A percentile compares a stretch with the other conserved stretches of the same genome.
These are phyloP conservation scores for Cinclus mexicanus DNA, from an alignment of 2,113 vertebrate species.

Conservation along the genomic window DNA sequence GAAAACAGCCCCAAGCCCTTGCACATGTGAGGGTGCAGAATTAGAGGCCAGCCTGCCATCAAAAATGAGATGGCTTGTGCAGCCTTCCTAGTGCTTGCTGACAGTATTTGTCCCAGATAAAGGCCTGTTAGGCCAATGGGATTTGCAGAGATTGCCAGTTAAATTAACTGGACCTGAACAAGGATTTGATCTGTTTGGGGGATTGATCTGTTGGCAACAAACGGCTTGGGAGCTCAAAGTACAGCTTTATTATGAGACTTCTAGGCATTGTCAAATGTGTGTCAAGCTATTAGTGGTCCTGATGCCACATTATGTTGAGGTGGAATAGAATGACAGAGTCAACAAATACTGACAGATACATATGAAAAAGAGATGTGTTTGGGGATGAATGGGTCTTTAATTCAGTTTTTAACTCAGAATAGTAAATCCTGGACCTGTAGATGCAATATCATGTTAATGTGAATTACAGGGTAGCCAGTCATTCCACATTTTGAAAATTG, in stretches of 20 bases:
- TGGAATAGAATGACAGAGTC: neutral
- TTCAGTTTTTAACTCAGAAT: neutral
- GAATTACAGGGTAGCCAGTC: neutral
- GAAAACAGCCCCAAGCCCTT: neutral
- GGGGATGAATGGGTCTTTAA: neutral
- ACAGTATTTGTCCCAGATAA: neutral
- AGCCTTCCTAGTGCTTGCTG: neutral
- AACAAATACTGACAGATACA: neutral
- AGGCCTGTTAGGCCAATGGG: neutral
- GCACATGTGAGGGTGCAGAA: neutral
- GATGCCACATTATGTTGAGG: neutral
- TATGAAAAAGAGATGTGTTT: neutral
- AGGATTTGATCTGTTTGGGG: neutral
- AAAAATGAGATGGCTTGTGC: neutral
- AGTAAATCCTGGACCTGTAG: neutral
- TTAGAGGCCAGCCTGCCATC: neutral
- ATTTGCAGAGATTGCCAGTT: slow-evolving; percentile 6
- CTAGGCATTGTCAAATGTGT: neutral
- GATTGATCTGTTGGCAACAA: neutral
- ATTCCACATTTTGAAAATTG: neutral
- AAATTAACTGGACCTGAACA: neutral
- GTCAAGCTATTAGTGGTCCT: neutral
- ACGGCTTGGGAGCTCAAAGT: neutral
- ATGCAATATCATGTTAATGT: neutral
- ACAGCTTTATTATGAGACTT: neutral